Conservation (phyloP, 1,140 invertebrate genomes). For the Dendrolimus punctatus region DNA sequence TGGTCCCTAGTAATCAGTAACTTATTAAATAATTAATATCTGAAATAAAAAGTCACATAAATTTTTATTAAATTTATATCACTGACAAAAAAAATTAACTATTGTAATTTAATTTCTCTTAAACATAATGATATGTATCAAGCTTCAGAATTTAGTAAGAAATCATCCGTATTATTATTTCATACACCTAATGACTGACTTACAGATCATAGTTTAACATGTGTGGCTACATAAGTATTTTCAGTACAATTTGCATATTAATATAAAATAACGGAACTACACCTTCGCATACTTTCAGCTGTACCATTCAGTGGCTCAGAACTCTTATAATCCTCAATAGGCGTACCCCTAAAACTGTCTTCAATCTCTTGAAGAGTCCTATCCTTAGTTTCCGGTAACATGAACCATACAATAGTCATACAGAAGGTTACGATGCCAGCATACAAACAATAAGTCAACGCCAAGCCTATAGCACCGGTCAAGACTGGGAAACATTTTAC, state of each 20-base stretch:
- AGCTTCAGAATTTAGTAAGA: no score
- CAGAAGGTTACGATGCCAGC: conserved; percentile 34
- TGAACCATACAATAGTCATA: conserved; percentile 38
- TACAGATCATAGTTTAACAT: no score
- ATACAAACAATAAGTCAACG: conserved; percentile 49
- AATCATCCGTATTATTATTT: no score
- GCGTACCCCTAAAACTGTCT: conserved; percentile 38
- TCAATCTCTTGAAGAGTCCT: conserved; percentile 59
- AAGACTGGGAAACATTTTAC: conserved; percentile 56
- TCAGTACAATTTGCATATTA: conserved; percentile 14
- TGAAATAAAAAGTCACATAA: no score
- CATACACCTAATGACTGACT: no score
- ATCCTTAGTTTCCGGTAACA: conserved; percentile 59
- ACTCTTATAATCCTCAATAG: conserved; percentile 28
- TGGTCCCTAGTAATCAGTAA: no score
- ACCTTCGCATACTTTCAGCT: conserved; percentile 36
- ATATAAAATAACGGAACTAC: conserved; percentile 53
- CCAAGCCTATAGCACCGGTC: conserved; percentile 34
- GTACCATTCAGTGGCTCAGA: conserved; percentile 32
- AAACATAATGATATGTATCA: no score
- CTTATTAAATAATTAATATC: no score
- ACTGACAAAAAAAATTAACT: no score
- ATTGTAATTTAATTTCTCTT: no score
- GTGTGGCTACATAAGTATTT: background rate
- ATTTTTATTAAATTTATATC: no score